Percentiles rank a stretch among this genome's conserved stretches.
Evolutionary conservation across 2,888 invertebrate species (phyloP).

Genomic region (Zaprionus bogoriensis): DNA sequence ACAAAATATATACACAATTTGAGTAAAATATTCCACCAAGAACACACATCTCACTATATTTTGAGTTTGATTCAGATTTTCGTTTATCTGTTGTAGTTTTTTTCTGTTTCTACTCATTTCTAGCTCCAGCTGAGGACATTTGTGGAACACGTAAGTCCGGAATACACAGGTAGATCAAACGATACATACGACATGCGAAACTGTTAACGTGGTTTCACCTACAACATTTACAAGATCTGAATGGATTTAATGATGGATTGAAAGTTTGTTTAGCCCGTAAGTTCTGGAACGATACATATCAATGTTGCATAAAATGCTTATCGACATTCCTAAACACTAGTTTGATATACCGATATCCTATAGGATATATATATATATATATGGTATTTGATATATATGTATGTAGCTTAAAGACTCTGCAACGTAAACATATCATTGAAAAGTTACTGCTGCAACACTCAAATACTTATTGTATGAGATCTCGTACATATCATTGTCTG

Average conservation of each 20-base stretch:
- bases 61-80: not conserved
- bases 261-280: constrained; percentile 56
- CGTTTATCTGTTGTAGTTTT: constrained; percentile 24
- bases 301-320: constrained; percentile 49
- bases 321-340: constrained; percentile 57
- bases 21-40: constrained; percentile 39
- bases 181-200: not conserved
- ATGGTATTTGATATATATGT: constrained; percentile 16
- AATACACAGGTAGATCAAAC: not conserved
- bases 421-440: constrained; percentile 82
- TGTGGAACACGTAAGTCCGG: constrained; percentile 52
- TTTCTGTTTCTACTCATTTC: constrained; percentile 10
- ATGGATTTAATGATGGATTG: not conserved
- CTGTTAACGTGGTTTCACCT: constrained; percentile 12
- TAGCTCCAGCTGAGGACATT: constrained; percentile 9
- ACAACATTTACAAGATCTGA: too few relatives aligned
- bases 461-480: constrained; percentile 15
- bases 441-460: constrained; percentile 68
- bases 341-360: constrained; percentile 45
- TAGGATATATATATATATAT: constrained; percentile 24
- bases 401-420: constrained; percentile 78
- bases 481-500: constrained; percentile 36
- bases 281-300: constrained; percentile 73
- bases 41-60: constrained; percentile 24
- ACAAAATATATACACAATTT: constrained; percentile 65